Evolutionary conservation across 2,888 invertebrate genomes (phyloP), one percentile per base, ranked within the genome.

Genomic region (Zaprionus bogoriensis): DNA sequence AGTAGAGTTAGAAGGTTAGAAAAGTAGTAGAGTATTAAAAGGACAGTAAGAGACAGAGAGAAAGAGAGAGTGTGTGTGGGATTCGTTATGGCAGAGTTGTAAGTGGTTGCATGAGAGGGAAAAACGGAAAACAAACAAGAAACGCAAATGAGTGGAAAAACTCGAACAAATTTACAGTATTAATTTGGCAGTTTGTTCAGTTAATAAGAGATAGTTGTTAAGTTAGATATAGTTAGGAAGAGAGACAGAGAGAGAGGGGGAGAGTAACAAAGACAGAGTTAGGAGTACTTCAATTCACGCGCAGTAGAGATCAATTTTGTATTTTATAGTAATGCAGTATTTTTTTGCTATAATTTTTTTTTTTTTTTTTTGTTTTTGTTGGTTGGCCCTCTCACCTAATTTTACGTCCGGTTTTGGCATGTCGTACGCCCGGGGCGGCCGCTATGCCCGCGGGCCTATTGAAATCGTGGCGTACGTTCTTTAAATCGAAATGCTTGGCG

Each of bases 341-440:
- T n/a, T n/a, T n/a, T n/a, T n/a, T n/a, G n/a, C n/a, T n/a, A n/a
- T n/a, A n/a, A n/a, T n/a, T n/a, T n/a, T n/a, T n/a, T n/a, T n/a
- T n/a, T n/a, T 4, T 48, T 48, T 23, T 17, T 25, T 17, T 30
- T 28, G 27, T n/a, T 36, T 7, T 47, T 22, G n/a, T 7, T 42
- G 23, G 20, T 25, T 42, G 57, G 66, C 74, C 79, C 91, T 91
- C 91, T 91, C 92, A 92, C 92, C 92, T 92, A 92, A 92, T 90
- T 88, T 89, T 90, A 78, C 89, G 89, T 90, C 91, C 91, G 87
- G 88, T 80, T 85, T 90, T 90, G 63, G 87, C 74, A 69, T 80
- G 83, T 72, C 87, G 88, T 74, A 82, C 79, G 77, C 87, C 87
- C 65, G 88, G 78, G 67, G 90, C 89, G 67, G 89, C 89, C 64